Base-by-base conservation (phyloP, 2,888 invertebrate species). In the Ectemnius continuus region DNA sequence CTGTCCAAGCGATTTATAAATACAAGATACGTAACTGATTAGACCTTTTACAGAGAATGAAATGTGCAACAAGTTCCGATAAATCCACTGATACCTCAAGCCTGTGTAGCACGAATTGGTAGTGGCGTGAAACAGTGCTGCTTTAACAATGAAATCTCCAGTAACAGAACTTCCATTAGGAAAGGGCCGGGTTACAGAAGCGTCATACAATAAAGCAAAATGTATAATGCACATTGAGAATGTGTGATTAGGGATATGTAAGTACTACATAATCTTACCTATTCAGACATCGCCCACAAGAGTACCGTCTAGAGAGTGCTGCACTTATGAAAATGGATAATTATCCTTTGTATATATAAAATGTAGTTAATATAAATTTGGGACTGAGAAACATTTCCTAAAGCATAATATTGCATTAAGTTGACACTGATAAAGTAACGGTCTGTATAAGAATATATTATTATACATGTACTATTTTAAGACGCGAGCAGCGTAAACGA, bases 401-500 rank as follows among this genome's bases (percentile, higher is more conserved):
- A 75, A 72, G 45, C 18, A 67, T 78, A 71, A 78, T 57, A 67
- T 69, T 67, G 62, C 65, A 59, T 61, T 61, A 16, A 71, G 70
- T 69, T 70, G 67, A 77, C 64, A 81, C 73, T 61, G 61, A 67
- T 63, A 56, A 61, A 76, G 63, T 59, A 67, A 14, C 73, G 73
- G 62, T 70, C 69, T 70, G 61, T 64, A 58, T 78, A 73, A 74
- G 61, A 70, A 70, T 70, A 75, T 66, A 72, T 70, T 64, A 81
- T 74, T 83, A 80, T 84, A 83, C 73, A 86, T 82, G 80, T 77
- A 84, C 75, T 85, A 86, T 83, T 85, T 81, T 85, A 81, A 74
- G 76, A 75, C 76, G 76, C 74, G 75, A 80, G 83, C 75, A 73
- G 74, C 76, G 76, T 76, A 76, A 79, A 59, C 76, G 82, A 76